Evolutionary conservation across 2,113 vertebrate species (phyloP).

Genomic region (Cairina moschata): DNA sequence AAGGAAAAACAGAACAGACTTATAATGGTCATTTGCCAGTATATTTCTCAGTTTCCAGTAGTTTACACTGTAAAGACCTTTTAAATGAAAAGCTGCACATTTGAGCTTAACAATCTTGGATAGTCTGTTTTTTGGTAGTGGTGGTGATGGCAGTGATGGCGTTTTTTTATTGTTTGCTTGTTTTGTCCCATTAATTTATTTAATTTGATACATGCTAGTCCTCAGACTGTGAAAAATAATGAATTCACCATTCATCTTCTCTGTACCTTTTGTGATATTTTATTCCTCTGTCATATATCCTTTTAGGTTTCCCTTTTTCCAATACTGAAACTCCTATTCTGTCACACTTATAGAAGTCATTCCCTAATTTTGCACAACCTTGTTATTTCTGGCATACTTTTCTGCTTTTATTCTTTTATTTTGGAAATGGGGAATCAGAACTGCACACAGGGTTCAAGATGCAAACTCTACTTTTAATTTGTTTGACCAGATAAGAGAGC

Average conservation of each 20-base stretch:
- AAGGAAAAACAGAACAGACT: slow-evolving; percentile 7
- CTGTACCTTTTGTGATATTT: background rate
- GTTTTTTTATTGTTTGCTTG: too few species aligned
- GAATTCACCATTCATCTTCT: background rate
- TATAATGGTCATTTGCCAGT: background rate
- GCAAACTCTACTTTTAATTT: background rate
- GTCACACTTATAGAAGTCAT: background rate
- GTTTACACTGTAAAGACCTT: background rate
- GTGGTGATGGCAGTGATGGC: too few species aligned
- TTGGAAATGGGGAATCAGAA: background rate
- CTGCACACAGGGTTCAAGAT: background rate
- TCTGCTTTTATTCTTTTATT: background rate
- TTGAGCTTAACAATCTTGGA: background rate
- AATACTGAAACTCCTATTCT: background rate
- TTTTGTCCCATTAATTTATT: background rate
- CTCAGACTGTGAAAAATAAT: background rate
- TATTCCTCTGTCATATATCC: background rate
- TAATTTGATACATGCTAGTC: background rate
- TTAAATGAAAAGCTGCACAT: background rate
- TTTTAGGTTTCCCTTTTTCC: background rate
- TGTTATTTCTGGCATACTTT: background rate
- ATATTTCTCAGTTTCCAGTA: slow-evolving; percentile 11
- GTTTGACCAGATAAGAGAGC: background rate
- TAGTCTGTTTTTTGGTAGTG: background rate
- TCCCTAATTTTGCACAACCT: background rate